Conservation (phyloP, 2,888 invertebrate species). For the Cerastoderma edule region DNA sequence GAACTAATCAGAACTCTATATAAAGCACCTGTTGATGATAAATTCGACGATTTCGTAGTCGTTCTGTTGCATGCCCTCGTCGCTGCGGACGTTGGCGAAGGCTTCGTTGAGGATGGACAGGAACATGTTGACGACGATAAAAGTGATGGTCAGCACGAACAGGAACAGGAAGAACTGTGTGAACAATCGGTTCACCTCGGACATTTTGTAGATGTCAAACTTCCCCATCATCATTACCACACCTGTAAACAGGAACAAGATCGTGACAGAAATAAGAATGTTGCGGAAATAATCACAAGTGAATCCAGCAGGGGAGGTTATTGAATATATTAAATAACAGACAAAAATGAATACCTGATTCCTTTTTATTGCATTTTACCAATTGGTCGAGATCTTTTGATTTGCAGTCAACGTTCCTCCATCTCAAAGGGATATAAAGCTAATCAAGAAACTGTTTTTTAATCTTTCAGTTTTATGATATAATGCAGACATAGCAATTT, state of each 20-base stretch:
- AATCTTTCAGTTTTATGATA: no score
- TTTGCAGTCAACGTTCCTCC: no score
- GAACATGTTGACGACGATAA: conserved; percentile 83
- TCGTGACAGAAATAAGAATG: background rate
- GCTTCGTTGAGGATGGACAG: conserved; percentile 83
- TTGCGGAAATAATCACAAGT: no score
- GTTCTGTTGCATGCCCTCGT: conserved; percentile 79
- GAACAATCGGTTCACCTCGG: conserved; percentile 72
- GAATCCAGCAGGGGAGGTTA: no score
- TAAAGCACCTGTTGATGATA: conserved; percentile 70
- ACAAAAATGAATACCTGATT: no score
- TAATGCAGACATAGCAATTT: no score
- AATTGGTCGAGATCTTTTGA: no score
- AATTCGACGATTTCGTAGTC: conserved; percentile 83
- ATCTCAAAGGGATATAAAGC: no score
- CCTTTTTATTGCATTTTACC: no score
- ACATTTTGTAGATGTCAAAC: conserved; percentile 82
- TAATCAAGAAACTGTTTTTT: no score
- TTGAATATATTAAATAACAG: no score
- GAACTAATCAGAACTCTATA: no score
- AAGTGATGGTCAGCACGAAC: conserved; percentile 80
- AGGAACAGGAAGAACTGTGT: conserved; percentile 80
- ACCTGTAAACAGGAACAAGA: conserved; percentile 29
- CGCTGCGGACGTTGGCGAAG: conserved; percentile 79
- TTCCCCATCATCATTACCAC: conserved; percentile 83